Conservation (phyloP, 1,140 invertebrate genomes). For the Apis dorsata region DNA sequence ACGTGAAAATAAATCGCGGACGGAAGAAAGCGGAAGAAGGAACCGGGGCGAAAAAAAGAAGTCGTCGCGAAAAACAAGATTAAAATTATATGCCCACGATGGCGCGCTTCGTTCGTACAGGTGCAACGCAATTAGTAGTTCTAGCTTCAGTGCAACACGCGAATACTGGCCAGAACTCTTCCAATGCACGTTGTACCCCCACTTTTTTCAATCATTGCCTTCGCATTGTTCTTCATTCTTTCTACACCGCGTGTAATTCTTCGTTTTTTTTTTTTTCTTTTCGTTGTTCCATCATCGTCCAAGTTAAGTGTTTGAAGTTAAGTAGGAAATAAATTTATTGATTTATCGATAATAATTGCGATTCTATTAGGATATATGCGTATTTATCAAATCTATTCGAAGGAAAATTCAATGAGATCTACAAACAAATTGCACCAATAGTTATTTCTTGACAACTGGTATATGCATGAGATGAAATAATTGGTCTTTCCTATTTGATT, state of each 20-base stretch:
- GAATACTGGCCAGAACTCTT: constrained; percentile 48
- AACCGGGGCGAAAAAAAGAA: too few species aligned
- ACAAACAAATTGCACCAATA: too few species aligned
- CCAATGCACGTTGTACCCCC: constrained; percentile 45
- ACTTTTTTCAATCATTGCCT: constrained; percentile 46
- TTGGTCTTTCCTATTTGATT: too few species aligned
- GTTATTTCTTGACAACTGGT: too few species aligned
- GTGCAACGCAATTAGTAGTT: constrained; percentile 73
- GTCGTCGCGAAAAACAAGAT: background rate
- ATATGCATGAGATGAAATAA: too few species aligned
- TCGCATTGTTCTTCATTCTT: constrained; percentile 32
- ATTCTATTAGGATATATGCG: too few species aligned
- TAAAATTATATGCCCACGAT: constrained; percentile 2
- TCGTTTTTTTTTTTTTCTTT: background rate
- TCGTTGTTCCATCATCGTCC: too few species aligned
- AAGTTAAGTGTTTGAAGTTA: too few species aligned
- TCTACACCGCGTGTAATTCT: background rate
- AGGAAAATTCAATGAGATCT: too few species aligned
- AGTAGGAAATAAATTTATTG: too few species aligned
- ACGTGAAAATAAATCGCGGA: background rate
- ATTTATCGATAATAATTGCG: too few species aligned
- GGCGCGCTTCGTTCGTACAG: constrained; percentile 55
- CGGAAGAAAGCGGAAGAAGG: background rate
- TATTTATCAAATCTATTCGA: too few species aligned
- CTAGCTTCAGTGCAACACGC: constrained; percentile 56